Base-by-base conservation (phyloP, 2,113 vertebrate genomes). In the Catharus fuscescens region DNA sequence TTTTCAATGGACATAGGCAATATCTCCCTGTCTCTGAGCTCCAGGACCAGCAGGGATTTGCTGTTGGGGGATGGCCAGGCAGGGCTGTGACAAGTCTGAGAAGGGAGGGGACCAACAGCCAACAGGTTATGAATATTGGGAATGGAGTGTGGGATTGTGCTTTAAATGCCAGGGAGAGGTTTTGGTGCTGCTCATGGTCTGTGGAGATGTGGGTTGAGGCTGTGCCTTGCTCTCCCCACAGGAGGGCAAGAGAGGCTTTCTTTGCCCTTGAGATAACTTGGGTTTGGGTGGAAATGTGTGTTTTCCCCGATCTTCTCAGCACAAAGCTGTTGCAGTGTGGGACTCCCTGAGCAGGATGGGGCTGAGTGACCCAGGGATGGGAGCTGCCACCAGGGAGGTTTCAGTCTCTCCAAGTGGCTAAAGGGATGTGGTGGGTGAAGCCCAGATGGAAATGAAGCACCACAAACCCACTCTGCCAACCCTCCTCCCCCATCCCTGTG, bases 1-100 rank as follows among this genome's bases (percentile, higher is more conserved):
- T 92, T 97, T 92, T 80, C 78, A 64, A 4, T 53, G 80, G 77
- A 50, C 26, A 1, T 53, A 59, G 67, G 74, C 44, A 89, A 86
- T 83, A 74, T 66, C 57, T 74, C 29, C 44, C 42, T 40, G 3
- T 52, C 73, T 90, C 85, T 32, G 82, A 92, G 92, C 80, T 53
- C 31, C 76, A 79, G 76, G 1, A 23, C 8, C 20, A 53, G 48
- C 76, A 53, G 76, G 31, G 31, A 23, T 78, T 78, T 78, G 76
- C 31, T 53, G 60, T 0, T 34, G 65, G 3, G 24, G 83, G 78
- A 14, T 90, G 79, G 50, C 59, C 73, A 12, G 92, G 84, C 78
- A 57, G 84, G 84, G 61, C 10, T 89, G 11, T 26, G 84, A 38
- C 66, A 32, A 10, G 10, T 16, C 59, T 82, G 93, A 44, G 74